phyloP scores from a whole-genome alignment of 2,113 vertebrate species.

The Ceyx margarethae region DNA sequence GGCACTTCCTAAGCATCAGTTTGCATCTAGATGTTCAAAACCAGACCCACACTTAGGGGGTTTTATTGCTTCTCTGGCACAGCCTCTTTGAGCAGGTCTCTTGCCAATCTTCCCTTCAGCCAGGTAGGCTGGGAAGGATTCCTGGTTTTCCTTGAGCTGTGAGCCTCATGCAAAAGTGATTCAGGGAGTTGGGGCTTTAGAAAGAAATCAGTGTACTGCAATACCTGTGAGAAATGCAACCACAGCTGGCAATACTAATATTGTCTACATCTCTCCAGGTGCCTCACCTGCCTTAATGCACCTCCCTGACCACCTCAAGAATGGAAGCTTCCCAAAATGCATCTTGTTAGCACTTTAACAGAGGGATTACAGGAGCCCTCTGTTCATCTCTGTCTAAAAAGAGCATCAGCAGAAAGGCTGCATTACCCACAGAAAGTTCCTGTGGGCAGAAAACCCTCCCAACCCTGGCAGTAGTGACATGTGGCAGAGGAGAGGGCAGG shows the following conservation, averaged over 20 bases:
- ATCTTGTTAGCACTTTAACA: neutral
- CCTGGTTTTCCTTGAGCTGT: neutral
- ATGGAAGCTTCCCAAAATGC: neutral
- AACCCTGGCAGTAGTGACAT: fast-evolving
- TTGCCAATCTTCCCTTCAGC: neutral
- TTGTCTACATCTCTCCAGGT: neutral
- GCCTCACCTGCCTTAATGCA: neutral
- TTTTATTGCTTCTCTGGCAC: neutral
- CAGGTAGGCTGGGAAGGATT: neutral
- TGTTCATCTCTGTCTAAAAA: neutral
- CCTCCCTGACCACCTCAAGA: neutral
- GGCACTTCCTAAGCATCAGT: neutral
- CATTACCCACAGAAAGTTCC: neutral
- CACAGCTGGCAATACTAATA: neutral
- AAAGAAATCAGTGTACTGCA: neutral
- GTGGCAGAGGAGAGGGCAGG: neutral
- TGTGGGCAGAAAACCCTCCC: neutral
- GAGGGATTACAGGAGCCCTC: neutral
- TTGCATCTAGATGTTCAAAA: neutral
- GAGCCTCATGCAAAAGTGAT: neutral
- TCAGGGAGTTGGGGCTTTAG: neutral
- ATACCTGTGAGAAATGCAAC: fast-evolving
- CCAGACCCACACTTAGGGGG: neutral
- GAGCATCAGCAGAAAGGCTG: neutral
- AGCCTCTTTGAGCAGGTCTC: neutral